A percentile compares a stretch with the other conserved stretches of the same genome.
Evolutionary conservation across 2,888 invertebrate species (phyloP).

Genomic region (Drosophila kuntzei): DNA sequence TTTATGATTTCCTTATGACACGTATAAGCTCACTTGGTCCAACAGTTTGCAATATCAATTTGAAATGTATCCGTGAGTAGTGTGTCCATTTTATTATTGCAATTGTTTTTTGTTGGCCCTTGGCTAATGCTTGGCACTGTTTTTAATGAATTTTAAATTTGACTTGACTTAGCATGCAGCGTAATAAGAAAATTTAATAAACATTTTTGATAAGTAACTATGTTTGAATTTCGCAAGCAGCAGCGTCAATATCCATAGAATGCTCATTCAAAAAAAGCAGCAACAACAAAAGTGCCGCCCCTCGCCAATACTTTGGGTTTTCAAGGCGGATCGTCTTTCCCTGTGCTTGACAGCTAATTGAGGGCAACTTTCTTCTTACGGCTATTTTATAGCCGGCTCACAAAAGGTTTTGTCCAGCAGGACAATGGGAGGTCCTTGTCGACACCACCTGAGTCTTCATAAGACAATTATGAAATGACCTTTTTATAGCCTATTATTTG

Average conservation of each 20-base stretch:
- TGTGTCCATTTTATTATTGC: constrained; percentile 13
- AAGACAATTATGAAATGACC: constrained; percentile 78
- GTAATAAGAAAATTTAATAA: constrained; percentile 58
- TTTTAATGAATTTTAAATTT: constrained; percentile 76
- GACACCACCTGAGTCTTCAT: constrained; percentile 53
- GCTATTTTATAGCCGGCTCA: constrained; percentile 61
- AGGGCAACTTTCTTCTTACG: constrained; percentile 52
- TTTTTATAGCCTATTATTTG: constrained; percentile 75
- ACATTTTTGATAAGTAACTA: constrained; percentile 53
- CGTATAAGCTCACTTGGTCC: constrained; percentile 6
- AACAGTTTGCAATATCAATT: constrained; percentile 44
- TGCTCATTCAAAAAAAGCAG: neutral
- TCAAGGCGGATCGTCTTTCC: constrained; percentile 12
- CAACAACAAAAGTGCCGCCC: constrained; percentile 18
- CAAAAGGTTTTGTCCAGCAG: constrained; percentile 47
- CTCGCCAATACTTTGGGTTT: constrained; percentile 16
- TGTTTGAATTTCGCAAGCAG: constrained; percentile 28
- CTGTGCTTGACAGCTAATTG: constrained; percentile 77
- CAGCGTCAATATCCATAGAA: constrained; percentile 45
- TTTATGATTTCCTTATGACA: constrained; percentile 50
- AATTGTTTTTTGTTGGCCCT: constrained; percentile 33
- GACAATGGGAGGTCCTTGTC: constrained; percentile 40
- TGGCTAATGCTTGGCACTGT: constrained; percentile 48
- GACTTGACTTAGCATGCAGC: constrained; percentile 30
- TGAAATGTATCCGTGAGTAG: constrained; percentile 9